phyloP scores from a whole-genome alignment of 2,888 invertebrate species.

The Drosophila incognita region DNA sequence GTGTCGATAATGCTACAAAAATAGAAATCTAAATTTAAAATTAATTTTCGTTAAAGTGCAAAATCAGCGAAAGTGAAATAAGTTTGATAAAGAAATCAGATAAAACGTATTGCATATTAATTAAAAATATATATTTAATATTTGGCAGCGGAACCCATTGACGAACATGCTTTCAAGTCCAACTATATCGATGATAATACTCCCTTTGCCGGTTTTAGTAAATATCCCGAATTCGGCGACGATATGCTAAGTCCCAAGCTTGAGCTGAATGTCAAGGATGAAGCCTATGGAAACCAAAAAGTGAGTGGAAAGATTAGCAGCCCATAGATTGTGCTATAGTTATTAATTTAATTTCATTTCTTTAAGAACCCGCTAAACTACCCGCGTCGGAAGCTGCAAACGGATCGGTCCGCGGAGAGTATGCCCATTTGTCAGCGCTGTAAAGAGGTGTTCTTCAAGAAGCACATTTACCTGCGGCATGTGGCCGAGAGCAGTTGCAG shows the following conservation, averaged over 20 bases:
- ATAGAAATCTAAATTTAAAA: conserved; percentile 55
- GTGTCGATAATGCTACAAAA: conserved; percentile 39
- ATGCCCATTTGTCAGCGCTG: conserved; percentile 82
- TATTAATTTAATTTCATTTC: background rate
- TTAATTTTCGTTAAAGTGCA: conserved; percentile 37
- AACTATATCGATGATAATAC: conserved; percentile 72
- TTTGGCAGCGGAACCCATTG: conserved; percentile 71
- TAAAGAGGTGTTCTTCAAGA: conserved; percentile 83
- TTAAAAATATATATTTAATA: background rate
- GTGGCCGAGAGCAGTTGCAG: conserved; percentile 79
- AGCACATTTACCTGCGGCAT: conserved; percentile 78
- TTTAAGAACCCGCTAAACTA: conserved; percentile 74
- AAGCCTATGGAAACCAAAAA: conserved; percentile 60
- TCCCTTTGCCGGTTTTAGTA: conserved; percentile 75
- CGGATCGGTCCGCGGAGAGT: conserved; percentile 76
- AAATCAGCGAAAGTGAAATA: conserved; percentile 28
- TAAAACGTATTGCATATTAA: conserved; percentile 10
- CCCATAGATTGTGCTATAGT: background rate
- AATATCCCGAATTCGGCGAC: conserved; percentile 59
- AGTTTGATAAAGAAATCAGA: conserved; percentile 24
- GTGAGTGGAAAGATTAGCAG: conserved; percentile 12
- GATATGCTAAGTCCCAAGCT: conserved; percentile 70
- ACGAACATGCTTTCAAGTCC: conserved; percentile 69
- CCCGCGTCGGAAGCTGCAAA: conserved; percentile 80
- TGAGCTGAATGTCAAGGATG: conserved; percentile 67